Evolutionary conservation across 2,113 vertebrate species (phyloP), one percentile per base, ranked within the genome.

Genomic region (Brachyhypopomus occidentalis): DNA sequence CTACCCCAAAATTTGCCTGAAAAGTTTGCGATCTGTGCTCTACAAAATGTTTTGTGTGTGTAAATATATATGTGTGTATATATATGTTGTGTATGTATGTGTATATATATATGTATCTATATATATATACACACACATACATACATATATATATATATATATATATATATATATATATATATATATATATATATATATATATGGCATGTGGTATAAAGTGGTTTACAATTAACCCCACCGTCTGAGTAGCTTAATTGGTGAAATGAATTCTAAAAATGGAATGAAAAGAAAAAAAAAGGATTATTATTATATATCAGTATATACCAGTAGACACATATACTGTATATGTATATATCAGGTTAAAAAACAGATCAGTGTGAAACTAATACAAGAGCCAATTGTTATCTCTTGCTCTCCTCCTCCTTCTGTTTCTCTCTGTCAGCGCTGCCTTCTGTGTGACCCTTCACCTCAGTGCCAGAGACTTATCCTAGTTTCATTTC

Each of bases 231-330:
- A 74, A 77, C 77, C 77, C 80, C 84, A 85, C 84, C 86, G 84
- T 75, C 41, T 84, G 83, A 91, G 83, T 78, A 84, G 72, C 84
- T 72, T 86, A 90, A 89, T 77, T 62, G 77, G 82, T 88, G 79
- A 91, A 91, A 89, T 83, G 27, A 88, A 87, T 76, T 83, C 89
- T 91, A 81, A 87, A 91, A 86, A 86, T 90, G 86, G 85, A 91
- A 92, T 89, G 89, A 88, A 77, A 79, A 72, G 85, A 81, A 80
- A 63, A 79, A 87, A 81, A 30, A 30, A 30, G 30, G 30, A 30
- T 30, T 30, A 30, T 30, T 80, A 84, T 85, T 86, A 69, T 77
- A 86, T 79, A 79, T 83, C 69, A 78, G 76, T 75, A 85, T 79
- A 77, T 38, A 88, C 87, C 84, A 87, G 84, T 70, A 89, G 81